A percentile compares a stretch with the other conserved stretches of the same genome.
Evolutionary conservation across 1,140 invertebrate genomes (phyloP).

Genomic region (Lepidotrigona ventralis): DNA sequence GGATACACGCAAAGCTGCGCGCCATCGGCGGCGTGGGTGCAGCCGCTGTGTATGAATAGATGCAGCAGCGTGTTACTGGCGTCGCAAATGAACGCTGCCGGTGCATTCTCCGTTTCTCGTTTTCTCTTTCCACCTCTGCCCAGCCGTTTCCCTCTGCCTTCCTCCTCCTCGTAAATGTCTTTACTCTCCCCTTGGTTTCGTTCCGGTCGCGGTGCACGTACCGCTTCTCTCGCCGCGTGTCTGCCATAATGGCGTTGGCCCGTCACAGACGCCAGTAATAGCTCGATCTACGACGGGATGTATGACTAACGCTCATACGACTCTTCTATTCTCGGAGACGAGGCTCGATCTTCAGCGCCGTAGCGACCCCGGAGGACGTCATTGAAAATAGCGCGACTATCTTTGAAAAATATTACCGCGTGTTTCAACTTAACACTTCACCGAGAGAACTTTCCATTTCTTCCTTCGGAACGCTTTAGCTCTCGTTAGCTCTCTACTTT

Average conservation of each 20-base stretch:
- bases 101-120: constrained; percentile 58
- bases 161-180: constrained; percentile 40
- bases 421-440: not conserved
- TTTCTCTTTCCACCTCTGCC: constrained; percentile 36
- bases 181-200: constrained; percentile 46
- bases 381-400: not conserved
- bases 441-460: too few species aligned
- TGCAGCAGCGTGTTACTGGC: constrained; percentile 62
- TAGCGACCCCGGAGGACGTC: constrained; percentile 48
- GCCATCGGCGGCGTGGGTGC: constrained; percentile 56
- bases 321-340: constrained; percentile 76
- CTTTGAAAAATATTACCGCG: not conserved
- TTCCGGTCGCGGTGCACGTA: constrained; percentile 49
- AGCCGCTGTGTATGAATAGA: constrained; percentile 64
- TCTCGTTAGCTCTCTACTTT: not conserved
- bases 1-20: constrained; percentile 51
- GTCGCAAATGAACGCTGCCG: constrained; percentile 57
- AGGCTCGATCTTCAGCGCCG: constrained; percentile 51
- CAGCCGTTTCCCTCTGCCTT: constrained; percentile 10
- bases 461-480: not conserved
- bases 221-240: constrained; percentile 55
- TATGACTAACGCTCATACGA: constrained; percentile 70
- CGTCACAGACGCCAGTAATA: constrained; percentile 67
- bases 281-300: constrained; percentile 75
- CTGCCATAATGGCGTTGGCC: constrained; percentile 68